Evolutionary conservation across 2,113 vertebrate species (phyloP).

Genomic region (Ifrita kowaldi): DNA sequence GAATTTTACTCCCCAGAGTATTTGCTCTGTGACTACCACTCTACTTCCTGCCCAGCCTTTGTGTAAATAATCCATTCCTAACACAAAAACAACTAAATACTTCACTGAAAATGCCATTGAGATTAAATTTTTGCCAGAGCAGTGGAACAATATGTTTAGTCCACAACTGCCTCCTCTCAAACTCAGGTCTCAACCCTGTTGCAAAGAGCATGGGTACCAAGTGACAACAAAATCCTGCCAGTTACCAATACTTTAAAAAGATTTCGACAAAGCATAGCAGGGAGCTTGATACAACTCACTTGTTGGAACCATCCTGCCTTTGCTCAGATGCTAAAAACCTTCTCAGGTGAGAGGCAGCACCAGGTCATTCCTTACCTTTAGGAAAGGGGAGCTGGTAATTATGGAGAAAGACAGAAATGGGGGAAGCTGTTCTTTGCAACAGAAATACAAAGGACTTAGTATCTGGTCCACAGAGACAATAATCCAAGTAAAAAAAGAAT

Average conservation of each 20-base stretch:
- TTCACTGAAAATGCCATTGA: background rate
- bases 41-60: background rate
- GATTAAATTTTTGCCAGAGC: background rate
- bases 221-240: background rate
- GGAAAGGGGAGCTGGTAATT: background rate
- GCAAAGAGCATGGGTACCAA: accelerated
- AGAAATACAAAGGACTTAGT: background rate
- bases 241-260: background rate
- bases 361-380: background rate
- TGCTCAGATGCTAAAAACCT: background rate
- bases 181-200: background rate
- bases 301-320: background rate
- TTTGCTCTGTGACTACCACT: background rate
- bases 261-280: background rate
- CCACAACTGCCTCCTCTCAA: background rate
- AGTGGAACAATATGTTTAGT: background rate
- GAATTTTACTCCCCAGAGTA: background rate
- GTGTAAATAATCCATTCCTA: background rate
- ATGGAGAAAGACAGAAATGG: background rate
- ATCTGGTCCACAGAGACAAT: background rate
- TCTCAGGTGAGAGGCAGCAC: background rate
- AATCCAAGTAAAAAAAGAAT: background rate
- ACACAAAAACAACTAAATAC: background rate
- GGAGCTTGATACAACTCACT: background rate
- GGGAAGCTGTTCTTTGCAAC: background rate